These are phyloP conservation scores for Selenia dentaria DNA, from an alignment of 2,888 invertebrate genomes.

Conservation along the genomic window DNA sequence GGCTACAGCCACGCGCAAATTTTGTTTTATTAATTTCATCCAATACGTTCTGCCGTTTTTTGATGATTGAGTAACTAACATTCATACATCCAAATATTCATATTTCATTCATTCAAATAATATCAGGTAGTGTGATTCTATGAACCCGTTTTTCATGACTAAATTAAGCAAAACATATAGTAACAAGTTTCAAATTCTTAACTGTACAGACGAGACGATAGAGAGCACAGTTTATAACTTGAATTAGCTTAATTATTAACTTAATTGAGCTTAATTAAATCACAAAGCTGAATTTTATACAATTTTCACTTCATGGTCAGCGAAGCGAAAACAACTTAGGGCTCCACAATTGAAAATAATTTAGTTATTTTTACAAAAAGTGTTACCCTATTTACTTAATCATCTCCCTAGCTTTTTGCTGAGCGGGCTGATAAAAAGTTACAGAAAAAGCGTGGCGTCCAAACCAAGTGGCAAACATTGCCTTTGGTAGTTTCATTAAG, in stretches of 20 bases:
- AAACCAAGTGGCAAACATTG: background rate
- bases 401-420: slow-evolving; percentile 4
- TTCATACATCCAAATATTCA: too few species aligned
- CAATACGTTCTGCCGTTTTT: too few species aligned
- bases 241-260: slow-evolving; percentile 21
- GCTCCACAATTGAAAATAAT: slow-evolving; percentile 24
- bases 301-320: slow-evolving; percentile 30
- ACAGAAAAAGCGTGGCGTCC: slow-evolving; percentile 7
- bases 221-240: slow-evolving; percentile 46
- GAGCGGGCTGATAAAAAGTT: slow-evolving; percentile 4
- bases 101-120: too few species aligned
- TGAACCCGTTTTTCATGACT: too few species aligned
- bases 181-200: too few species aligned
- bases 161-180: too few species aligned
- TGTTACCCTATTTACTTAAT: slow-evolving; percentile 1
- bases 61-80: too few species aligned
- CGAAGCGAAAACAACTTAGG: slow-evolving; percentile 30
- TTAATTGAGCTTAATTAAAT: slow-evolving; percentile 77
- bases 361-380: slow-evolving; percentile 11
- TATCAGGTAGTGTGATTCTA: too few species aligned
- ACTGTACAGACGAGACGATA: slow-evolving; percentile 51
- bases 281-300: slow-evolving; percentile 37
- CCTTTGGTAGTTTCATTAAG: too few species aligned
- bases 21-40: too few species aligned
- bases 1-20: too few species aligned